Evolutionary conservation across 2,797 vertebrate genomes (phyloP), one percentile per base, ranked within the genome.

Genomic region (Gymnocypris eckloni): DNA sequence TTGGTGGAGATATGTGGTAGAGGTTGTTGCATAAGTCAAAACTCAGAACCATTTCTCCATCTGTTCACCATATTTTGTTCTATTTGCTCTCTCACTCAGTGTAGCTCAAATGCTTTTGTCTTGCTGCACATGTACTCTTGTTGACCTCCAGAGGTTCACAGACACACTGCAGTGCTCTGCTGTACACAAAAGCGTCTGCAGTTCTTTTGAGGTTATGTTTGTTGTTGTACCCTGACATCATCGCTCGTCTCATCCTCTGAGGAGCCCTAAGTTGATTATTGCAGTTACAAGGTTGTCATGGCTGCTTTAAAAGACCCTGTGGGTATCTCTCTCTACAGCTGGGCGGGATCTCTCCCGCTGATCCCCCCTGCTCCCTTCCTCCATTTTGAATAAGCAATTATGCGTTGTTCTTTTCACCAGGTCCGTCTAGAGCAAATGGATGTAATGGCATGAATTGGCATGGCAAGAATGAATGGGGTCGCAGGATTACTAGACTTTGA

Each of bases 201-300:
- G 71, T 64, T 73, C 41, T 76, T 83, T 77, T 52, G 45, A 77
- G 75, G 15, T 69, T 70, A 59, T 77, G 48, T 70, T 70, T 22
- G 45, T 69, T 59, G 33, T 70, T 79, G 11, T 43, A 70, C 10
- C 16, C 18, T 76, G 48, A 61, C 20, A 69, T 56, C 66, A 39
- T 85, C 39, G 61, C 25, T 72, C 2, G 48, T 37, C 39, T 85
- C 61, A 54, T 78, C 82, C 73, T 69, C 72, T 18, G 64, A 56
- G 70, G 66, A 78, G 71, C 93, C 92, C 89, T 94, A 94, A 94
- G 91, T 93, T 92, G 93, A 93, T 94, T 93, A 93, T 92, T 61
- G 88, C 88, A 91, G 93, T 88, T 89, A 88, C 91, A 92, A 93
- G 94, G 93, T 93, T 94, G 92, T 94, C 28, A 39, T 39, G 39